Conservation (phyloP, 2,113 vertebrate species). For the Trogon melanurus region DNA sequence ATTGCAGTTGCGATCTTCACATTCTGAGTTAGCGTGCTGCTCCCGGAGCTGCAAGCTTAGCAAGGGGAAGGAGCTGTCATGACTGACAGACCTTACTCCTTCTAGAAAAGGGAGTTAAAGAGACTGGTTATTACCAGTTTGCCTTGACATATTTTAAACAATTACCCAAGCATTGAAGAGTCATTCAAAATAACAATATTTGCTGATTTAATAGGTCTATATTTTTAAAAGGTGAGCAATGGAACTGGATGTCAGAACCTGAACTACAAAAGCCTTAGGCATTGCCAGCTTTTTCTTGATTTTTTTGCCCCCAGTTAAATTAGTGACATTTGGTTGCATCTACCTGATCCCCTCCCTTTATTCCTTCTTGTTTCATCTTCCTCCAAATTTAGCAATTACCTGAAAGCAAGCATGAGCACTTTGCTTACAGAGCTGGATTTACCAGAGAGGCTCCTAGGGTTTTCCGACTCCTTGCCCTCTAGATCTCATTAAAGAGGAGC, state of each 20-base stretch:
- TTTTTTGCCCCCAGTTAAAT: background rate
- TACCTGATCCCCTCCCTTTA: background rate
- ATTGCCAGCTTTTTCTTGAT: background rate
- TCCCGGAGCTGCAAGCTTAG: background rate
- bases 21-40: background rate
- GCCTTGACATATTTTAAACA: background rate
- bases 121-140: background rate
- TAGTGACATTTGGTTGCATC: background rate
- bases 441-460: background rate
- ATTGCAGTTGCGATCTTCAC: background rate
- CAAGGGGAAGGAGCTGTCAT: background rate
- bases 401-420: background rate
- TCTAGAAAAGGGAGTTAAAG: background rate
- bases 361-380: background rate
- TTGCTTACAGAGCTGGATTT: conserved; percentile 4
- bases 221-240: background rate
- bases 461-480: background rate
- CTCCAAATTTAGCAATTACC: background rate
- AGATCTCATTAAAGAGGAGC: conserved; percentile 33
- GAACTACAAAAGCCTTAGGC: background rate
- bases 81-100: background rate
- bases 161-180: background rate
- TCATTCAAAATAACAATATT: conserved; percentile 21
- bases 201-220: background rate
- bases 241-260: background rate